A percentile compares a stretch with the other conserved stretches of the same genome.
phyloP scores from a whole-genome alignment of 1,140 invertebrate genomes.

The Caenorhabditis inopinata region DNA sequence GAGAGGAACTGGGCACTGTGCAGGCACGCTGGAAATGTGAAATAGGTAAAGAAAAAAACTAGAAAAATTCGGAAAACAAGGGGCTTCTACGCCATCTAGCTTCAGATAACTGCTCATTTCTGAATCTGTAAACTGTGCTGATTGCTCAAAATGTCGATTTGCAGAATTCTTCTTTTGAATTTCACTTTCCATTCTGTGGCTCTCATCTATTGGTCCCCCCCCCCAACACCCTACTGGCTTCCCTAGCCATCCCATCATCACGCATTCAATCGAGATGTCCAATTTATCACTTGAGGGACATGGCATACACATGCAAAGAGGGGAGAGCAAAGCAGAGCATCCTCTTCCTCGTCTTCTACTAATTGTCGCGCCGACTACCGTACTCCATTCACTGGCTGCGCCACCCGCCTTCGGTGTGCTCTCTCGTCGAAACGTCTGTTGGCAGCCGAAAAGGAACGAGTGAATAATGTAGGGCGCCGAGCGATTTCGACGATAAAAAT shows the following conservation, averaged over 20 bases:
- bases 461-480: constrained; percentile 8
- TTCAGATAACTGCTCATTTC: too few relatives aligned
- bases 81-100: too few relatives aligned
- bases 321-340: constrained; percentile 27
- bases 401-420: too few relatives aligned
- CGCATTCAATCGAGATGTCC: constrained; percentile 24
- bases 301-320: neutral
- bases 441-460: constrained; percentile 13
- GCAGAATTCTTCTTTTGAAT: too few relatives aligned
- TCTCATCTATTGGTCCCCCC: neutral
- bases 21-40: constrained; percentile 41
- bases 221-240: neutral
- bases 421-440: neutral
- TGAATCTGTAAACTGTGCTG: too few relatives aligned
- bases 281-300: constrained; percentile 31
- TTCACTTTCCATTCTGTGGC: too few relatives aligned
- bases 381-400: neutral
- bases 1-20: constrained; percentile 34
- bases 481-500: neutral
- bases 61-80: neutral
- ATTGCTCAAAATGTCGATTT: too few relatives aligned
- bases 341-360: neutral
- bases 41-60: too few relatives aligned
- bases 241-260: neutral
- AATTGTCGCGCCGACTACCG: neutral